Conservation (phyloP, 2,888 invertebrate genomes). For the Leptothorax acervorum region DNA sequence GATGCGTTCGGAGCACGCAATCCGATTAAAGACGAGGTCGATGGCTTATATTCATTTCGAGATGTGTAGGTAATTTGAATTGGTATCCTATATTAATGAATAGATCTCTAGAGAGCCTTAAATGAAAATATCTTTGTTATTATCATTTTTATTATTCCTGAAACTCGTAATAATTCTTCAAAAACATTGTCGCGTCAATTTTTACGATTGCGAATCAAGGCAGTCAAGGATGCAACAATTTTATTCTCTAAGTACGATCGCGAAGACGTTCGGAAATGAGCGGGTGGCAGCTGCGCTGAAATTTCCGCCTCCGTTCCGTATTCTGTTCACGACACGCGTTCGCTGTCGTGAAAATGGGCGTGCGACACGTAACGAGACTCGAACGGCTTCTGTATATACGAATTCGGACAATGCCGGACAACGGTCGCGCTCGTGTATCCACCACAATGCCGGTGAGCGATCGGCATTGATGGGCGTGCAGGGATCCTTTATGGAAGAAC, state of each 20-base stretch:
- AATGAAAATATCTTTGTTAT: background rate
- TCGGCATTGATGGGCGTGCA: slow-evolving; percentile 48
- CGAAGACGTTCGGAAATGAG: slow-evolving; percentile 9
- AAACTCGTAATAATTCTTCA: background rate
- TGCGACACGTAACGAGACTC: slow-evolving; percentile 67
- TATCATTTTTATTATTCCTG: background rate
- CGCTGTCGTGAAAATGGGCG: slow-evolving; percentile 40
- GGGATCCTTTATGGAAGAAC: slow-evolving; percentile 28
- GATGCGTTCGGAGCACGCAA: slow-evolving; percentile 48
- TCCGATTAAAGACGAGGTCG: slow-evolving; percentile 36
- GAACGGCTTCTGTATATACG: slow-evolving; percentile 69
- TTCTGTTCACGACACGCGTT: slow-evolving; percentile 49
- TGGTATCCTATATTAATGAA: background rate
- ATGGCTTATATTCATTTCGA: background rate
- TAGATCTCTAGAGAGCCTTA: background rate
- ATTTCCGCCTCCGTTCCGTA: slow-evolving; percentile 31
- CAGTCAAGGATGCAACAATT: background rate
- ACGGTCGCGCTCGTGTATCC: slow-evolving; percentile 49
- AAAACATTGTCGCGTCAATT: background rate
- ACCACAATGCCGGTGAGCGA: slow-evolving; percentile 62
- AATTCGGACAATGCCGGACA: slow-evolving; percentile 66
- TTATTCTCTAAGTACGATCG: background rate
- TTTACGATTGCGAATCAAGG: background rate
- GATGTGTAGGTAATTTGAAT: slow-evolving; percentile 11
- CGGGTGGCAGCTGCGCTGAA: slow-evolving; percentile 46